Base-by-base conservation (phyloP, 1,140 invertebrate species). In the Babylonia areolata region DNA sequence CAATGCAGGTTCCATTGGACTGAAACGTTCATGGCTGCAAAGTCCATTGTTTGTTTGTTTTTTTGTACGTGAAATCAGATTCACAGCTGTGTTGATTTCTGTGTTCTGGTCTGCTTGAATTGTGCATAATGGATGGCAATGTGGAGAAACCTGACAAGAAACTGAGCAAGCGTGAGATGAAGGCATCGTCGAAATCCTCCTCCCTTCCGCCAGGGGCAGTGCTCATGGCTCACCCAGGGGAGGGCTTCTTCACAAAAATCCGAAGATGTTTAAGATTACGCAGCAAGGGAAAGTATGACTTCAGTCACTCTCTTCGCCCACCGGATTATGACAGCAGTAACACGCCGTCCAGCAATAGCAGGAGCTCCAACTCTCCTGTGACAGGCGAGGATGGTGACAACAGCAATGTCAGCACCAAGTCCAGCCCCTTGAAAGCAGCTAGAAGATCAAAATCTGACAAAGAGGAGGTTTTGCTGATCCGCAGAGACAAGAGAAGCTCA, bases 381-480 rank as follows among this genome's bases (percentile, higher is more conserved):
- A 23, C 42, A 46, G 12, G 42, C 5, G 33, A 54, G 0, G 37
- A 39, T n/a, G 33, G 23, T 80, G 37, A 33, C 17, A 35, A 23
- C n/a, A 51, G n/a, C 1, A 80, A 69, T 31, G 33, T 54, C 23
- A 31, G 75, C 37, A 39, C 28, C 5, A 85, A 69, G 20, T 58
- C 86, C 35, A 85, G 69, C 37, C 78, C 86, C 5, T 37, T 84
- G 35, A 75, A 83, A 81, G 51, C 31, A 15, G n/a, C 75, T 11
- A 51, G 83, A 15, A 77, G 83, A 23, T 54, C 31, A 40, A 85
- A 64, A 42, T 39, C 42, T 2, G 86, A 87, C 69, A 87, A 87
- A 75, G 86, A 87, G 64, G 86, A 87, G 23, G 86, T 87, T n/a
- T 42, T 87, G 15, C 69, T 87, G 46, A 42, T 85, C n/a, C 85